Evolutionary conservation across 2,888 invertebrate genomes (phyloP).

Genomic region (Sphecodes monilicornis): DNA sequence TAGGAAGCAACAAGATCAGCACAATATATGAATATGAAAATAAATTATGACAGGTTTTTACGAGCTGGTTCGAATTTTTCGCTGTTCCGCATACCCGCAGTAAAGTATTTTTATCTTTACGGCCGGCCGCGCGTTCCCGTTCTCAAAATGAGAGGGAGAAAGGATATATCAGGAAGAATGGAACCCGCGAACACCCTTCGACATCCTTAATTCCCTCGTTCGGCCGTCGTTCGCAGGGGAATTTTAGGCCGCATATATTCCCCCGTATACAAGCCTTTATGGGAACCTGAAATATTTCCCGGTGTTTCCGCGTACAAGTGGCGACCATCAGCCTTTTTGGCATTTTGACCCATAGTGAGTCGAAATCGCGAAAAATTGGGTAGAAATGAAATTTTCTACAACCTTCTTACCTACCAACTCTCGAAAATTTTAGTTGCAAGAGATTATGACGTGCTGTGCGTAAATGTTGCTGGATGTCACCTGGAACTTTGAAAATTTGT

Average conservation of each 20-base stretch:
- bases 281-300: conserved; percentile 27
- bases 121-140: conserved; percentile 41
- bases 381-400: background rate
- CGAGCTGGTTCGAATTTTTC: conserved; percentile 54
- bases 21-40: conserved; percentile 53
- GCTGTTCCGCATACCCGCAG: conserved; percentile 43
- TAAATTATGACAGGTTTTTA: conserved; percentile 52
- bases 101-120: conserved; percentile 62
- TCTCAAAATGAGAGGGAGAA: conserved; percentile 44
- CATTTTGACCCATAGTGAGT: background rate
- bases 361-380: background rate
- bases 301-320: background rate
- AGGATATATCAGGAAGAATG: conserved; percentile 51
- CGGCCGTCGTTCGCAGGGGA: conserved; percentile 69
- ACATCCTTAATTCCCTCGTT: conserved; percentile 77
- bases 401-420: background rate
- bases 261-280: conserved; percentile 57
- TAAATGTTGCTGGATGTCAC: background rate
- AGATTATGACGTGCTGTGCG: too few species aligned
- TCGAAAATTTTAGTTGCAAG: background rate
- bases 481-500: background rate
- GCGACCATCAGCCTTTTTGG: background rate
- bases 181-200: conserved; percentile 61
- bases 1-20: background rate
- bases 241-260: conserved; percentile 62